A percentile compares a stretch with the other conserved stretches of the same genome.
phyloP scores from a whole-genome alignment of 2,113 vertebrate species.

The Smithornis capensis region DNA sequence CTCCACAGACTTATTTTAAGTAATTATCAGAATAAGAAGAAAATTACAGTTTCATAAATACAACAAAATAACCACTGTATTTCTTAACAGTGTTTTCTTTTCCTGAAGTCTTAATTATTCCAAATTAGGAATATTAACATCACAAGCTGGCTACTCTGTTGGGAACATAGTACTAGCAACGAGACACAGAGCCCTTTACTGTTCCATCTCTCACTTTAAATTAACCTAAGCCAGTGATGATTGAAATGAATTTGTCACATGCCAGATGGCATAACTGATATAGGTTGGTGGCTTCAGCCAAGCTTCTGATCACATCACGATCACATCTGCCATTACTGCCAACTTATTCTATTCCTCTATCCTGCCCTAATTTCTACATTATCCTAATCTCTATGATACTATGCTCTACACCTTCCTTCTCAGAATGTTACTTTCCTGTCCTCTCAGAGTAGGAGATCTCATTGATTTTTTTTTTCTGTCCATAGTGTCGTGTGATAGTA shows the following conservation, averaged over 20 bases:
- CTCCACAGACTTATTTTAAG: neutral
- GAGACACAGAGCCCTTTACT: neutral
- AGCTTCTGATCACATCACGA: neutral
- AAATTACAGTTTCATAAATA: neutral
- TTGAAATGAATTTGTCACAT: slow-evolving; percentile 20
- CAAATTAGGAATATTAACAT: neutral
- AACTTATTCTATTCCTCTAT: neutral
- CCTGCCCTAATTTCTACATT: neutral
- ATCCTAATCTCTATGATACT: neutral
- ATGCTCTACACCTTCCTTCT: neutral
- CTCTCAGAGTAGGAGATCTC: neutral
- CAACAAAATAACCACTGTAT: neutral
- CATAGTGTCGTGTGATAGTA: neutral
- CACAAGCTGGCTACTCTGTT: neutral
- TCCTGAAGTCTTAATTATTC: neutral
- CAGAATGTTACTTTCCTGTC: neutral
- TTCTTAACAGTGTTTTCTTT: neutral
- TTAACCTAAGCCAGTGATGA: neutral
- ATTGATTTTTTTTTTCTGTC: neutral
- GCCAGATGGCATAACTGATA: neutral
- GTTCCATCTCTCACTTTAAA: neutral
- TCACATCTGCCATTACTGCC: neutral
- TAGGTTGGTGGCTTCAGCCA: neutral
- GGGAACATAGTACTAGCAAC: neutral
- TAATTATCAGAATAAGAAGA: neutral